Base-by-base conservation (phyloP, 2,797 vertebrate genomes). In the Sebastes itinus region DNA sequence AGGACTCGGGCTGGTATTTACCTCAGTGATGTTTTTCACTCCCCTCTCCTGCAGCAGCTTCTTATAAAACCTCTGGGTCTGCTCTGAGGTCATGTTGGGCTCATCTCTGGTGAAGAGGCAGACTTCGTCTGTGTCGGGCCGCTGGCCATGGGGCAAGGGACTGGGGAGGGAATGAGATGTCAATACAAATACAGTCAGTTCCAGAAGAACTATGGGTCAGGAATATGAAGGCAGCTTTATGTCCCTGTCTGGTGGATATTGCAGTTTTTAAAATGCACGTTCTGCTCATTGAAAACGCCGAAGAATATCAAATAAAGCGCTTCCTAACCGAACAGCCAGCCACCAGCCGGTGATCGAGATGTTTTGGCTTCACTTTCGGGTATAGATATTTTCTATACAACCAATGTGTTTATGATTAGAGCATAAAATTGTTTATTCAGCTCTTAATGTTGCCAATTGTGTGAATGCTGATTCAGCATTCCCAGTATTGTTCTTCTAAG, bases 41-140 rank as follows among this genome's bases (percentile, higher is more conserved):
- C 97, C 97, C 6, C 90, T 96, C 38, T 95, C 94, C 38, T 92
- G 79, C 86, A 99, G 85, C 74, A 98, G 93, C 46, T 95, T 97
- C 89, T 89, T 97, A 85, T 98, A 99, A 81, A 97, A 96, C 74
- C 89, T 94, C 83, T 97, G 96, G 0, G 97, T 98, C 88, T 99
- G 96, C 2, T 99, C 98, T 16, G 95, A 42, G 0, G 96, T 96
- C 95, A 97, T 97, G 11, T 96, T 94, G 52, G 96, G 97, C 68
- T 99, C 98, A 71, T 99, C 98, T 91, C 91, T 98, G 12, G 97
- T 99, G 89, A 99, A 98, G 3, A 99, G 95, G 88, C 99, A 99
- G n/a, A 99, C 77, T 1, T 99, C 97, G 5, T 94, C 85, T 1
- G 95, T 94, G 60, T 97, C 96, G 0, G 93, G 28, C 11, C 96